These are phyloP conservation scores for Hyposmocoma kahamanoa DNA, from an alignment of 1,140 invertebrate genomes.

Conservation along the genomic window DNA sequence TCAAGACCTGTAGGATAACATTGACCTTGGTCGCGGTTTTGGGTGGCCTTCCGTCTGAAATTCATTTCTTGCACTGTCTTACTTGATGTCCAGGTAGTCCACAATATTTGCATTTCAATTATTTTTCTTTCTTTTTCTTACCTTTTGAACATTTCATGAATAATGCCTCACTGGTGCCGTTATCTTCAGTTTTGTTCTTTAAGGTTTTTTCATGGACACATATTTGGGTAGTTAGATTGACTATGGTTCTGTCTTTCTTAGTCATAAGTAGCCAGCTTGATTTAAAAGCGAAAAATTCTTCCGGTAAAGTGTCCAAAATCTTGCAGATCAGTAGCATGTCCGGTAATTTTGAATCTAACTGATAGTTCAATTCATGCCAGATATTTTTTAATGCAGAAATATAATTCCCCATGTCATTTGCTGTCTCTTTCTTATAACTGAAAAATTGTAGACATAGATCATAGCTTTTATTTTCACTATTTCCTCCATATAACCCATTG, in stretches of 20 bases:
- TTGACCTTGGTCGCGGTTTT: slow-evolving; percentile 8
- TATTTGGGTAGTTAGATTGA: slow-evolving; percentile 14
- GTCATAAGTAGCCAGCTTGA: slow-evolving; percentile 17
- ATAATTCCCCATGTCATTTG: no score
- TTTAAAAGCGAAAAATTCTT: slow-evolving; percentile 15
- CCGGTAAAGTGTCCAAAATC: slow-evolving; percentile 14
- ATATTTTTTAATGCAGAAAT: no score
- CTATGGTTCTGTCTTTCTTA: slow-evolving; percentile 12
- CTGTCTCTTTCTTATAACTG: no score
- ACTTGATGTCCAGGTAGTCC: slow-evolving; percentile 12
- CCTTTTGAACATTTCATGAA: not conserved
- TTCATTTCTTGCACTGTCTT: slow-evolving; percentile 15
- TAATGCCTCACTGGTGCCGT: not conserved
- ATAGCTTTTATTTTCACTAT: no score
- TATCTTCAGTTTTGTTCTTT: not conserved
- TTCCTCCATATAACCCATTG: no score
- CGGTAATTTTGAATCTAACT: no score
- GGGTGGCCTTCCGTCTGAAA: slow-evolving; percentile 11
- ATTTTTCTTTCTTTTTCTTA: slow-evolving; percentile 8
- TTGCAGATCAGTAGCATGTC: slow-evolving; percentile 19
- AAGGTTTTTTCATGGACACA: slow-evolving; percentile 16
- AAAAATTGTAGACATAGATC: no score
- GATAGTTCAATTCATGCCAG: no score
- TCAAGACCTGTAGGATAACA: no score
- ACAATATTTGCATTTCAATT: slow-evolving; percentile 13